Base-by-base conservation (phyloP, 2,888 invertebrate species). In the Acronicta aceris region DNA sequence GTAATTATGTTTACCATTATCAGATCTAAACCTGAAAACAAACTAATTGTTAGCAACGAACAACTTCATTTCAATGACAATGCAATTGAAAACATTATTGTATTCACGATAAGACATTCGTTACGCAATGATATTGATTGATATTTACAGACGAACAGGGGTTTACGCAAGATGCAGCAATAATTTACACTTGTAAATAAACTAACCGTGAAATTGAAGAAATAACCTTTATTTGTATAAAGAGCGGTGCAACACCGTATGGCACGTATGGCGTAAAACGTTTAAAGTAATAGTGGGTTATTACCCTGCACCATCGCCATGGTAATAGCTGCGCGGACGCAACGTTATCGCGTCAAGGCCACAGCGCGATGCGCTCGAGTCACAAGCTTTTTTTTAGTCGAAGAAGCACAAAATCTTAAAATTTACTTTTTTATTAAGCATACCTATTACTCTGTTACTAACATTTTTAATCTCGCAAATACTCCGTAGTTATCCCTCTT, bases 271-370 rank as follows among this genome's bases (percentile, higher is more conserved):
- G 67, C 15, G 67, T 70, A 64, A 57, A 78, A 66, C 81, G 73
- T 81, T 83, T 81, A 78, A 68, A 73, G 68, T 84, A 82, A 84
- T 79, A 64, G 59, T 59, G 36, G 78, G 71, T 59, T 78, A 78
- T 79, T 81, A 81, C 62, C 65, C 61, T 61, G 61, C 60, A 48
- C 69, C 62, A 65, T 51, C 60, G 49, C 71, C 61, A 65, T 51
- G 69, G 74, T 71, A 77, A 82, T 79, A 72, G 65, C 51, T 64
- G 71, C 55, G 61, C 59, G 48, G 64, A 59, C 68, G 67, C 69
- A 59, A 56, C 70, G 67, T 77, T 83, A 84, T 83, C 82, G 73
- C 79, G 46, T 67, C 86, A 86, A 88, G 85, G 86, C 79, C 81
- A 79, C 67, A 64, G 58, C 59, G 57, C 72, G 81, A 80, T 78